Base-by-base conservation (phyloP, 2,888 invertebrate genomes). In the Trissolcus brochymenae region DNA sequence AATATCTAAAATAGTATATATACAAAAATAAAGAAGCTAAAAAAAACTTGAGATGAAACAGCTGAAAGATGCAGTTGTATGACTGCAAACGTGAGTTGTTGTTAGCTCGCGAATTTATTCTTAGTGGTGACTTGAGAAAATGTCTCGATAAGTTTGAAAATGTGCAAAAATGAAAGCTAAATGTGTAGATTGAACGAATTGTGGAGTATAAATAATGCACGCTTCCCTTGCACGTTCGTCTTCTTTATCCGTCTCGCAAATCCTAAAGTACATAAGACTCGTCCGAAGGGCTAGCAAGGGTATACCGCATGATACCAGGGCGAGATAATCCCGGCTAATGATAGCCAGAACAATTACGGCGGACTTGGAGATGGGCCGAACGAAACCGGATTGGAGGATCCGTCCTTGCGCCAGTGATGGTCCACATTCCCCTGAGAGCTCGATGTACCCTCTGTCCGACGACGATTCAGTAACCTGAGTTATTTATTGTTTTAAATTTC, bases 271-370 rank as follows among this genome's bases (percentile, higher is more conserved):
- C 80, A 79, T 81, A 80, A 81, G 79, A 84, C 80, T 79, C 77
- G 81, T 76, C 77, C 80, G 64, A 66, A 73, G 67, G 78, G 76
- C 66, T 73, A 73, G 78, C 78, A 67, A 75, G 79, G 80, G 80
- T 80, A 77, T 79, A 79, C 78, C 79, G 80, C 80, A 61, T 78
- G 79, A 79, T 79, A 81, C 82, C 82, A 81, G 80, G 79, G 78
- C 81, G 81, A 84, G 84, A 86, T 85, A 86, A 87, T 85, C 84
- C 85, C 80, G 78, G 84, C 84, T 86, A 86, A 87, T 84, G 86
- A 85, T 85, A 84, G 83, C 83, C 82, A 81, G 82, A 81, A 83
- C 84, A 84, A 84, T 84, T 84, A 83, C 83, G 80, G 79, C 77
- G 73, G 79, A 79, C 75, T 73, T 77, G 80, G 79, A 80, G 81